Percentiles rank a stretch among this genome's conserved stretches.
phyloP scores from a whole-genome alignment of 1,140 invertebrate genomes.

The Maconellicoccus hirsutus region DNA sequence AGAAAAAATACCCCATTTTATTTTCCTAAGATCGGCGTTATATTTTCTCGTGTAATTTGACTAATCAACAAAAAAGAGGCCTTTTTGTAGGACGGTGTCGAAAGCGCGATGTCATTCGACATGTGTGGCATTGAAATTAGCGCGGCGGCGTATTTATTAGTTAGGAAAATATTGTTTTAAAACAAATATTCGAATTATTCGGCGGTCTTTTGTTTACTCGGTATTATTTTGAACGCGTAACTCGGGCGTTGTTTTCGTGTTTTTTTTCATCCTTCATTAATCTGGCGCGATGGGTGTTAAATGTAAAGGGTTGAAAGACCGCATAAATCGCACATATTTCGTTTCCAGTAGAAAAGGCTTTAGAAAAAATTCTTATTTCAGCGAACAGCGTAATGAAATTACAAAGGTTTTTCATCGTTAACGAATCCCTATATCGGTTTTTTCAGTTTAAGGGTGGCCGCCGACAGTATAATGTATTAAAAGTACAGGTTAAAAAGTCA shows the following conservation, averaged over 20 bases:
- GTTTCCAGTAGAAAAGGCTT: constrained; percentile 17
- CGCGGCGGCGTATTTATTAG: background rate
- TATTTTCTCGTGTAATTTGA: background rate
- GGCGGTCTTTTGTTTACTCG: background rate
- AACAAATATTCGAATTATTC: background rate
- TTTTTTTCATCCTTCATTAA: constrained; percentile 8
- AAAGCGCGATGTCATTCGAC: too few species aligned
- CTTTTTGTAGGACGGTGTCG: too few species aligned
- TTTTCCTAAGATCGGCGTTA: too few species aligned
- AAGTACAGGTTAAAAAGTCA: constrained; percentile 21
- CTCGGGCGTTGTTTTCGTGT: background rate
- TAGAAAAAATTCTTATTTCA: constrained; percentile 19
- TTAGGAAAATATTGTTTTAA: background rate
- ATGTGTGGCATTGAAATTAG: constrained; percentile 8
- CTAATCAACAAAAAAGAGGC: background rate
- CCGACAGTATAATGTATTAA: background rate
- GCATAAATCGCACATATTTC: constrained; percentile 17
- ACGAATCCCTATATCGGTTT: constrained; percentile 12
- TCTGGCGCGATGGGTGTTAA: constrained; percentile 1
- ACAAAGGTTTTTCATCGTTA: background rate
- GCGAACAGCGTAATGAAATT: constrained; percentile 10
- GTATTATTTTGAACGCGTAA: constrained; percentile 6
- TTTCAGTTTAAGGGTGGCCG: background rate
- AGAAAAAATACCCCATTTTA: too few species aligned
- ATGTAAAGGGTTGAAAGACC: constrained; percentile 14